Evolutionary conservation across 2,888 invertebrate genomes (phyloP).

Genomic region (Tetheella fluctuosa): DNA sequence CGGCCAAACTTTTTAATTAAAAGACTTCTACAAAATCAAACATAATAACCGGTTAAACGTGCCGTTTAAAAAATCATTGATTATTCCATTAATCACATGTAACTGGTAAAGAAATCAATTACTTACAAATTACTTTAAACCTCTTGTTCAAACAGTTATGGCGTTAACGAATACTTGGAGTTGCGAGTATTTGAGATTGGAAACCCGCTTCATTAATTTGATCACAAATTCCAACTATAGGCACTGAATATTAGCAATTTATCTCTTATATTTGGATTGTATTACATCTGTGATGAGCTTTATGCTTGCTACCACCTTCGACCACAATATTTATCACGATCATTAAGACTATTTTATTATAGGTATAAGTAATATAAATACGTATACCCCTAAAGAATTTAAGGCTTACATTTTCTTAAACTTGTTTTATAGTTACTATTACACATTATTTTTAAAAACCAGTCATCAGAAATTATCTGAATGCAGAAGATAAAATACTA

Average conservation of each 20-base stretch:
- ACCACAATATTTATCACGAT: too few species aligned
- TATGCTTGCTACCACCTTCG: neutral
- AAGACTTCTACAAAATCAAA: neutral
- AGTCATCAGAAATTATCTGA: too few species aligned
- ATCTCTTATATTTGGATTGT: neutral
- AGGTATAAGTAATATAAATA: too few species aligned
- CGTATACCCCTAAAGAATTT: too few species aligned
- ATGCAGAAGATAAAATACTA: neutral
- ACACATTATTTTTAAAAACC: too few species aligned
- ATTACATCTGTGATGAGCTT: neutral
- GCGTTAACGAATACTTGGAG: neutral
- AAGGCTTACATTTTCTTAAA: too few species aligned
- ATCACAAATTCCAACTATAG: neutral
- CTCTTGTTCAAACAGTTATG: neutral
- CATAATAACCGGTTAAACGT: neutral
- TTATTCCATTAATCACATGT: neutral
- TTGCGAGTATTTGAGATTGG: neutral
- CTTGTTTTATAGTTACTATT: too few species aligned
- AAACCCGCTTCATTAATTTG: neutral
- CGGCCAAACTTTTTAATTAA: neutral
- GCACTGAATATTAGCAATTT: neutral
- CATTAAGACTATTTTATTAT: too few species aligned
- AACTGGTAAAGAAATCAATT: constrained; percentile 5
- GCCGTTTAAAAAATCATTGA: neutral
- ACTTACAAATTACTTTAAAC: neutral